phyloP scores from a whole-genome alignment of 2,797 vertebrate genomes.

The Macrochelys suwanniensis region DNA sequence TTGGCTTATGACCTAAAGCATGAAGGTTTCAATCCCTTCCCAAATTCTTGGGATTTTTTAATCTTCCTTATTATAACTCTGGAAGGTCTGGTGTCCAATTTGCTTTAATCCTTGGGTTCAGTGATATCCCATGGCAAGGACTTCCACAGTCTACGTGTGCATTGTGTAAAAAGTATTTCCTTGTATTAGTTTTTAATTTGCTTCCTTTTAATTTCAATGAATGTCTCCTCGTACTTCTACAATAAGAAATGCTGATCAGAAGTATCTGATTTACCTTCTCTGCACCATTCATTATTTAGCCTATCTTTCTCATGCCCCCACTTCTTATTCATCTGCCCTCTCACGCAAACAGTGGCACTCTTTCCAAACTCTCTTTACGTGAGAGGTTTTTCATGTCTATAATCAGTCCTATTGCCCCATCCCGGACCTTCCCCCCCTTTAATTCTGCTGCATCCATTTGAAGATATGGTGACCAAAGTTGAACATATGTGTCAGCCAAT shows the following conservation, averaged over 20 bases:
- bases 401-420: background rate
- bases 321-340: background rate
- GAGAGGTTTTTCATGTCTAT: background rate
- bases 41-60: no score
- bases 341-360: background rate
- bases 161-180: background rate
- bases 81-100: no score
- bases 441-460: background rate
- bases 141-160: background rate
- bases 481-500: background rate
- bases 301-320: background rate
- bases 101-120: no score
- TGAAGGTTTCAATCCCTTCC: background rate
- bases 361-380: background rate
- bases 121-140: background rate
- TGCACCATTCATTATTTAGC: background rate
- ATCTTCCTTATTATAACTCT: no score
- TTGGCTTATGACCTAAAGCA: background rate
- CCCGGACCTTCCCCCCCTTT: no score
- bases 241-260: background rate
- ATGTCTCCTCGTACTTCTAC: background rate
- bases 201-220: background rate
- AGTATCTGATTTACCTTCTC: background rate
- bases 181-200: background rate
- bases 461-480: background rate